Evolutionary conservation across 1,140 invertebrate genomes (phyloP), one percentile per base, ranked within the genome.

Genomic region (Heliconius congener): DNA sequence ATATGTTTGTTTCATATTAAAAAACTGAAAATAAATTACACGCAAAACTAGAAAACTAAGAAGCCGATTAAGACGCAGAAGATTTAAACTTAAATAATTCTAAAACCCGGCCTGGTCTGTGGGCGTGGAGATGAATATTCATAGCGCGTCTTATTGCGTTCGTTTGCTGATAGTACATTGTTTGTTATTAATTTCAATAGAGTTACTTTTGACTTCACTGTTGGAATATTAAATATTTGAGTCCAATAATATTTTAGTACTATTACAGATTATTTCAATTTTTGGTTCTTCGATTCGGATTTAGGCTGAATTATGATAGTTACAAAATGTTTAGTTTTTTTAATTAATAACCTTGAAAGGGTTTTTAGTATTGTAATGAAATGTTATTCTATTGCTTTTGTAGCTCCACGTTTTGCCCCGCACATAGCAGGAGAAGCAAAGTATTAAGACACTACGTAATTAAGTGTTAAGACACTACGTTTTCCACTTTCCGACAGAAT

Each of bases 121-220:
- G 85, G 57, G 79, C 87, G 85, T 86, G 84, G 78, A 86, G 85
- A 88, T 92, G 91, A 92, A 92, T 92, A 91, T 92, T 92, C 91
- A 92, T 90, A 81, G 73, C 66, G 78, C 75, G 83, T 84, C 84
- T 91, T 91, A 89, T 89, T 88, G 86, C 83, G 85, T 88, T 90
- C 88, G 87, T 87, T 88, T 86, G 82, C 81, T 85, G 83, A 89
- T 86, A 86, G 81, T 87, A 83, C 70, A 84, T 87, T 89, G 87
- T 87, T 83, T 83, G 79, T 84, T 83, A 88, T 90, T 88, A 90
- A 89, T 90, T 87, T 79, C 82, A 78, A 71, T 81, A n/a, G 73
- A 42, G 73, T 46, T 46, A n/a, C 42, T 30, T 70, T 77, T 83
- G 75, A 77, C 66, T 74, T 78, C 23, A 46, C 11, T 46, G 18